Conservation (phyloP, 1,140 invertebrate species). For the Drosophila ironensis region DNA sequence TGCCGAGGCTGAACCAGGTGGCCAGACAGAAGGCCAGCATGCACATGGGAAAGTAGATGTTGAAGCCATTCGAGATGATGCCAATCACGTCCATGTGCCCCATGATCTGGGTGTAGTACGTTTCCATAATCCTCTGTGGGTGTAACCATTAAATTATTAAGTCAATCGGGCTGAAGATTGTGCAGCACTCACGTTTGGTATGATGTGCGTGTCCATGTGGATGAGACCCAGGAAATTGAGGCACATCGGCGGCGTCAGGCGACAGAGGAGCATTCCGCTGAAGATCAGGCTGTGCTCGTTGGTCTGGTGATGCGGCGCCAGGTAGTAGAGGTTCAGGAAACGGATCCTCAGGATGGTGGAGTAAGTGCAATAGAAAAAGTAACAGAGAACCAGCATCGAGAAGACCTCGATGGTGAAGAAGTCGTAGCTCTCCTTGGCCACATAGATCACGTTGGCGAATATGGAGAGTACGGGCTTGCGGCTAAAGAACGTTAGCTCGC, state of each 20-base stretch:
- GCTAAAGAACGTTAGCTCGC: constrained; percentile 98
- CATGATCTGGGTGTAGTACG: constrained; percentile 92
- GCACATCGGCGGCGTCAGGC: constrained; percentile 98
- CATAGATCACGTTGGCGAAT: constrained; percentile 95
- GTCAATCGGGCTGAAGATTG: neutral
- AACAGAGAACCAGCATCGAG: constrained; percentile 94
- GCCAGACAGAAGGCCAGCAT: constrained; percentile 96
- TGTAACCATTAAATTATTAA: constrained; percentile 87
- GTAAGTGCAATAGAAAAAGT: constrained; percentile 98
- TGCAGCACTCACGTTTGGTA: neutral
- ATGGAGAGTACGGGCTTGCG: constrained; percentile 94
- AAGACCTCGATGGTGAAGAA: constrained; percentile 97
- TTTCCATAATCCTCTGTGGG: constrained; percentile 69
- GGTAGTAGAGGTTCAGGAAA: constrained; percentile 97
- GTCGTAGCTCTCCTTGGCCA: constrained; percentile 91
- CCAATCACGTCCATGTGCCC: constrained; percentile 99
- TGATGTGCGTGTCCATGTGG: constrained; percentile 90
- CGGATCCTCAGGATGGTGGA: constrained; percentile 98
- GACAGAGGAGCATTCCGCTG: constrained; percentile 98
- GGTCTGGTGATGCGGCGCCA: constrained; percentile 98
- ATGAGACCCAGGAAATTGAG: constrained; percentile 98
- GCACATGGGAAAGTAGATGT: constrained; percentile 99
- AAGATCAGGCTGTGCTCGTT: constrained; percentile 99
- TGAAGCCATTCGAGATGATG: constrained; percentile 98
- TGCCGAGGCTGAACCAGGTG: constrained; percentile 97